These are phyloP conservation scores for Caenorhabditis becei DNA, from an alignment of 2,888 invertebrate genomes.

Conservation along the genomic window DNA sequence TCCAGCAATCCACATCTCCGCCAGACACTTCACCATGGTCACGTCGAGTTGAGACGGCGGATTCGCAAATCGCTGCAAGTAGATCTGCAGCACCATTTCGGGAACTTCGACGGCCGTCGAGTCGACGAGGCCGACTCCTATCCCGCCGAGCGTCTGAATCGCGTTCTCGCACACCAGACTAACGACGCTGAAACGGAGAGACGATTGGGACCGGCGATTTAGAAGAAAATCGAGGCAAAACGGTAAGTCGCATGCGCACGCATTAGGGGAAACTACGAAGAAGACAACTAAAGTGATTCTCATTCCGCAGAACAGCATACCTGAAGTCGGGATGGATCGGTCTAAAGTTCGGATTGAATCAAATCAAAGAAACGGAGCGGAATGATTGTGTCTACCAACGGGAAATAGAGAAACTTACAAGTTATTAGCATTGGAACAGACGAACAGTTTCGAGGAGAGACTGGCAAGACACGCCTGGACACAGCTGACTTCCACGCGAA, in stretches of 20 bases:
- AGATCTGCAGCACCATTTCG: slow-evolving; percentile 78
- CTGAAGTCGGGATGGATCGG: slow-evolving; percentile 54
- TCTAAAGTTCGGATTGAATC: slow-evolving; percentile 19
- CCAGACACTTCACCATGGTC: slow-evolving; percentile 96
- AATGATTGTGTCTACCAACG: no score
- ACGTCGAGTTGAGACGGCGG: slow-evolving; percentile 94
- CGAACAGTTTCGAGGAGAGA: slow-evolving; percentile 94
- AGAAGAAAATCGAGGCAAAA: neutral
- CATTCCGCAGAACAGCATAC: slow-evolving; percentile 10
- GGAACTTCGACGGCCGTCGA: slow-evolving; percentile 69
- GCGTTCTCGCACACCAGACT: slow-evolving; percentile 95
- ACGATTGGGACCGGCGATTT: no score
- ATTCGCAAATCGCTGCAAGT: slow-evolving; percentile 88
- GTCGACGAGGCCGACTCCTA: slow-evolving; percentile 86
- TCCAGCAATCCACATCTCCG: slow-evolving; percentile 95
- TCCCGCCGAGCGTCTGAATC: slow-evolving; percentile 96
- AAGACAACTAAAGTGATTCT: neutral
- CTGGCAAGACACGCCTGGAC: slow-evolving; percentile 96
- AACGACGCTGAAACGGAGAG: slow-evolving; percentile 87
- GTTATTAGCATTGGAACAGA: slow-evolving; percentile 85
- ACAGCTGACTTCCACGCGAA: slow-evolving; percentile 92
- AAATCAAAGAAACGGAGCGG: slow-evolving; percentile 1
- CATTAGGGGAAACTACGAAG: slow-evolving; percentile 6
- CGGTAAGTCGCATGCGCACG: slow-evolving; percentile 19
- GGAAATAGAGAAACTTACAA: slow-evolving; percentile 39